Conservation (phyloP, 2,113 vertebrate species). For the Psophia crepitans region DNA sequence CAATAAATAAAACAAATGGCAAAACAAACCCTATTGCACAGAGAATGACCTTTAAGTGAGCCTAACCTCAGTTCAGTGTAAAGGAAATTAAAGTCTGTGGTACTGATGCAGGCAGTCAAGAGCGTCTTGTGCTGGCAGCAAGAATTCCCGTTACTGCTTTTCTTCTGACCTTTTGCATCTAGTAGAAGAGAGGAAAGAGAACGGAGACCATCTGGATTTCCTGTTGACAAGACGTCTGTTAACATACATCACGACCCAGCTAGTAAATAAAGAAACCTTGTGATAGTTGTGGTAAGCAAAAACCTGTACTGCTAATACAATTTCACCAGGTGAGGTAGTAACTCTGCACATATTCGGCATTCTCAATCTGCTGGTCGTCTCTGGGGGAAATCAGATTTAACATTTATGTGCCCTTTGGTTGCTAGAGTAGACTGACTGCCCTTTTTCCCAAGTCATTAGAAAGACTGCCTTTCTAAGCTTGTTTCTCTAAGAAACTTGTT, state of each 20-base stretch:
- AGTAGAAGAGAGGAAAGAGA: background rate
- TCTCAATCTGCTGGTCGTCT: background rate
- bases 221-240: background rate
- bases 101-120: conserved; percentile 30
- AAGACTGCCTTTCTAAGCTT: background rate
- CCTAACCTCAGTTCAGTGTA: conserved; percentile 25
- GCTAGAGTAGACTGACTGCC: background rate
- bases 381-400: background rate
- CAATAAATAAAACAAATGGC: conserved; percentile 57
- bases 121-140: conserved; percentile 44
- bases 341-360: background rate
- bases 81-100: conserved; percentile 60
- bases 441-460: background rate
- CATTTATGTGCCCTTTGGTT: background rate
- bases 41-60: conserved; percentile 55
- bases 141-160: conserved; percentile 35
- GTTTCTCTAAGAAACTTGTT: background rate
- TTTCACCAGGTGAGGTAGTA: background rate
- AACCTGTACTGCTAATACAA: background rate
- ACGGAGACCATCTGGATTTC: background rate
- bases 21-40: conserved; percentile 25
- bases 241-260: background rate
- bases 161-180: conserved; percentile 46
- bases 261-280: background rate
- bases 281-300: background rate